Percentiles rank a stretch among this genome's conserved stretches.
phyloP scores from a whole-genome alignment of 2,888 invertebrate species.

The Drosophila falleni region DNA sequence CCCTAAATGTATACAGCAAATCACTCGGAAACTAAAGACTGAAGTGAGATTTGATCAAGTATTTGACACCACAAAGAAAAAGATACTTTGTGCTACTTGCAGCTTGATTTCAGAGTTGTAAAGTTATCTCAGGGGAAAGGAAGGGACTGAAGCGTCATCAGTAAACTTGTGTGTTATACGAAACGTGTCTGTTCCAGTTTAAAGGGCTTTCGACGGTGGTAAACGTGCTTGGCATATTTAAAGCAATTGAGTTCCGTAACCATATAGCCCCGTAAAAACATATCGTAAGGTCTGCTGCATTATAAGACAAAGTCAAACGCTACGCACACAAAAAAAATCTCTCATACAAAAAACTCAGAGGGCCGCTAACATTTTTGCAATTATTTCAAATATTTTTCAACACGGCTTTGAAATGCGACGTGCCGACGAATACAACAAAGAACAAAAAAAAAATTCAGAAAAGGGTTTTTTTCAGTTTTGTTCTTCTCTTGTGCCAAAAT shows the following conservation, averaged over 20 bases:
- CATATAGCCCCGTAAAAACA: constrained; percentile 7
- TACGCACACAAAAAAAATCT: constrained; percentile 24
- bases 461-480: constrained; percentile 18
- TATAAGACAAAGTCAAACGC: constrained; percentile 38
- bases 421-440: constrained; percentile 58
- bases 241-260: neutral
- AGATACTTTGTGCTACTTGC: neutral
- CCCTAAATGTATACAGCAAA: neutral
- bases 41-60: neutral
- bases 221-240: constrained; percentile 62
- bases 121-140: neutral
- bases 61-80: neutral
- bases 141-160: neutral
- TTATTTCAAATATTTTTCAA: constrained; percentile 80
- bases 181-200: constrained; percentile 43
- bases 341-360: constrained; percentile 20
- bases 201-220: constrained; percentile 19
- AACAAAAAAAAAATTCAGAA: constrained; percentile 24
- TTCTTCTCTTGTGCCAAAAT: constrained; percentile 69
- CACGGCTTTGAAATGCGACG: constrained; percentile 77
- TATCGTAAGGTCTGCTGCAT: constrained; percentile 10
- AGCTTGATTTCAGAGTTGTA: constrained; percentile 2
- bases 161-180: constrained; percentile 4
- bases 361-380: constrained; percentile 70
- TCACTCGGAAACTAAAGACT: neutral